Percentiles rank a stretch among this genome's conserved stretches.
phyloP scores from a whole-genome alignment of 64 coral and sea anemone genomes.

The Actinia tenebrosa region DNA sequence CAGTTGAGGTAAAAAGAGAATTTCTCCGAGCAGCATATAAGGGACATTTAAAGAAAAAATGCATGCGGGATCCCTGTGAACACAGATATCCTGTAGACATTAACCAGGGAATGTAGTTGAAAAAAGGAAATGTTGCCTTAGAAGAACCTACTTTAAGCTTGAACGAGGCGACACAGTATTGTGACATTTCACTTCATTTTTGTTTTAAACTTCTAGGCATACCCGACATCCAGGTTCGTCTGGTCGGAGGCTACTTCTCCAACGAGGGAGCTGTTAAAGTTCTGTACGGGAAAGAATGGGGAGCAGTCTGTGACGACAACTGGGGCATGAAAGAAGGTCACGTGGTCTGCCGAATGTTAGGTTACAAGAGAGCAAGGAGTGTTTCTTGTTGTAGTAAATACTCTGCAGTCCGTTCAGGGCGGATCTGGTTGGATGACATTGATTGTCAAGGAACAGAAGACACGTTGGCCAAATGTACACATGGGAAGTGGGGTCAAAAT shows the following conservation, averaged over 20 bases:
- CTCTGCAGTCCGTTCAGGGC: not conserved
- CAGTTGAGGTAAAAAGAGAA: too few relatives aligned
- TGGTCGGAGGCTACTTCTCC: constrained; percentile 12
- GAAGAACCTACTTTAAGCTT: too few relatives aligned
- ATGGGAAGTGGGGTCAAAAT: constrained; percentile 32
- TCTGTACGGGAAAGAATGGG: constrained; percentile 4
- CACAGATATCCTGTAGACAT: too few relatives aligned
- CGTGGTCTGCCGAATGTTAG: constrained; percentile 11
- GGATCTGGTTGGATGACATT: constrained; percentile 33
- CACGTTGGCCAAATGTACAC: constrained; percentile 31
- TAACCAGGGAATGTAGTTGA: too few relatives aligned
- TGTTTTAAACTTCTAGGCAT: not conserved
- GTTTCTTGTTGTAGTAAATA: constrained; percentile 17
- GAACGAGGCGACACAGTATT: too few relatives aligned
- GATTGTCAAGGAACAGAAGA: constrained; percentile 39
- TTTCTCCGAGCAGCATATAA: too few relatives aligned
- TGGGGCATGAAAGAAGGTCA: constrained; percentile 24
- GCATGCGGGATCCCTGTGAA: too few relatives aligned
- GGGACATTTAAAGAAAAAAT: too few relatives aligned
- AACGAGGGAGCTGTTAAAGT: constrained; percentile 29
- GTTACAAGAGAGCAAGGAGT: not conserved
- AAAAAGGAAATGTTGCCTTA: too few relatives aligned
- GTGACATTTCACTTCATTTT: not conserved
- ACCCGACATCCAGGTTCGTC: constrained; percentile 38
- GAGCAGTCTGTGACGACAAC: constrained; percentile 27